Conservation (phyloP, 2,888 invertebrate genomes). For the Pseudolycoriella hygida region DNA sequence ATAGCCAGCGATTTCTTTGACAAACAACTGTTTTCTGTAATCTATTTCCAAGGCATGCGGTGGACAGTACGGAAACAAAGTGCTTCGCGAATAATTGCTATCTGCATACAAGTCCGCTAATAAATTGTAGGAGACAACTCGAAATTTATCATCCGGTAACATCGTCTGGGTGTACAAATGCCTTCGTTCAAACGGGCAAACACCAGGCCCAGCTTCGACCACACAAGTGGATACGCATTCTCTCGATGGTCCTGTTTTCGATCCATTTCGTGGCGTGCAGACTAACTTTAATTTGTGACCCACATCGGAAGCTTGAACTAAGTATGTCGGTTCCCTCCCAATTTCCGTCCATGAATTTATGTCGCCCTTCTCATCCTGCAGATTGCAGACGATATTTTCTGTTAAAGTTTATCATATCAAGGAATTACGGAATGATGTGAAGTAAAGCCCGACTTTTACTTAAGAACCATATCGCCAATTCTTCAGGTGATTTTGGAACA, state of each 20-base stretch:
- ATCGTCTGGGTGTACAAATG: slow-evolving; percentile 48
- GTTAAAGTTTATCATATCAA: too few species aligned
- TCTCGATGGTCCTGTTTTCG: slow-evolving; percentile 37
- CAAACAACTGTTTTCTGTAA: slow-evolving; percentile 69
- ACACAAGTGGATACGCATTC: slow-evolving; percentile 38
- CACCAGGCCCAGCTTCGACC: slow-evolving; percentile 57
- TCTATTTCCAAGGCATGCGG: slow-evolving; percentile 61
- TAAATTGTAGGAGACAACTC: slow-evolving; percentile 78
- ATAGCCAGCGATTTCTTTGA: slow-evolving; percentile 69
- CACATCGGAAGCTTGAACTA: too few species aligned
- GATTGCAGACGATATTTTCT: too few species aligned
- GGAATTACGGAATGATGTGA: too few species aligned
- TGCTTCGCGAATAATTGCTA: slow-evolving; percentile 53
- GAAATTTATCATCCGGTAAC: slow-evolving; percentile 22
- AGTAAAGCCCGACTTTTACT: too few species aligned
- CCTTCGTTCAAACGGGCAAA: slow-evolving; percentile 65
- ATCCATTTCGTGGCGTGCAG: slow-evolving; percentile 35
- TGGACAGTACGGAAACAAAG: slow-evolving; percentile 72
- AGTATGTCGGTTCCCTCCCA: too few species aligned
- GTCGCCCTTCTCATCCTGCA: too few species aligned
- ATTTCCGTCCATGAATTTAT: too few species aligned
- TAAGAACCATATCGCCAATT: too few species aligned
- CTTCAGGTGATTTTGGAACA: too few species aligned
- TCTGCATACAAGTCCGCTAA: slow-evolving; percentile 84
- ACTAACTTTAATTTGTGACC: too few species aligned